phyloP scores from a whole-genome alignment of 2,113 vertebrate species.

The Pluvianellus socialis region DNA sequence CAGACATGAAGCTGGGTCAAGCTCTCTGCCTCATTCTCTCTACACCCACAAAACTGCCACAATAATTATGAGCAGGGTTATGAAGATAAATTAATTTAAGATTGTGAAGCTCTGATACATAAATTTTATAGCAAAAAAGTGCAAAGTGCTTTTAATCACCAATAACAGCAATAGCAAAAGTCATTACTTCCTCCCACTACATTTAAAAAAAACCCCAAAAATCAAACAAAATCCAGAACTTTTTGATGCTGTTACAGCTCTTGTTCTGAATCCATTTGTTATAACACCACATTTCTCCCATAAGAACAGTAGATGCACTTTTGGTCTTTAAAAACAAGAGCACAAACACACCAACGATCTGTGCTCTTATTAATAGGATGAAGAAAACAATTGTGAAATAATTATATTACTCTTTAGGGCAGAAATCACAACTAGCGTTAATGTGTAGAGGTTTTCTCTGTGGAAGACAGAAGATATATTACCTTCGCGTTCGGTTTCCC shows the following conservation, averaged over 20 bases:
- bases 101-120: neutral
- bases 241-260: neutral
- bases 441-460: neutral
- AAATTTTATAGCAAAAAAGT: neutral
- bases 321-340: neutral
- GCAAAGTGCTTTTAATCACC: neutral
- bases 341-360: neutral
- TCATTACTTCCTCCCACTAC: neutral
- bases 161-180: neutral
- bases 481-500: neutral
- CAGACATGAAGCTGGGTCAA: neutral
- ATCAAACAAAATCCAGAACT: neutral
- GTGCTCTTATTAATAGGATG: neutral
- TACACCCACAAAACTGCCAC: neutral
- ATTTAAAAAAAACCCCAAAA: neutral
- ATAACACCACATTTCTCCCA: neutral
- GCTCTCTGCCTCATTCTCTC: neutral
- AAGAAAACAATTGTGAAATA: neutral
- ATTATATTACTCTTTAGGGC: fast-evolving
- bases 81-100: neutral
- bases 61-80: neutral
- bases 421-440: neutral
- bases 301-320: neutral
- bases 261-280: neutral
- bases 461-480: neutral